A percentile compares a stretch with the other conserved stretches of the same genome.
Evolutionary conservation across 23 tunicate species (phyloP).

Genomic region (Ciona savignyi): DNA sequence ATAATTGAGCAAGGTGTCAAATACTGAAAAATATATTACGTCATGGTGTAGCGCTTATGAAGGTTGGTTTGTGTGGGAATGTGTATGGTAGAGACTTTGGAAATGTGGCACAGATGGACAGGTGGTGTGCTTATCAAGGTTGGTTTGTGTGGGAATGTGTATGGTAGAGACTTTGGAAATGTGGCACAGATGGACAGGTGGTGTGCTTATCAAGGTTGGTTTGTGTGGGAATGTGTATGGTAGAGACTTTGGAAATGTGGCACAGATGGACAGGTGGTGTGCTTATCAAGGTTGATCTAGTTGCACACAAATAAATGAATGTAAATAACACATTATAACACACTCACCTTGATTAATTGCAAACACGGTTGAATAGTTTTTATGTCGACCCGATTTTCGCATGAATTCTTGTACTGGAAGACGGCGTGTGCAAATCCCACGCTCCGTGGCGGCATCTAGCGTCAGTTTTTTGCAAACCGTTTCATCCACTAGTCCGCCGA

Average conservation of each 20-base stretch:
- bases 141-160: too few species aligned
- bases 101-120: too few species aligned
- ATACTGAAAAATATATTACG: slow-evolving; percentile 43
- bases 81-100: too few species aligned
- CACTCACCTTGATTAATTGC: slow-evolving; percentile 78
- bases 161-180: too few species aligned
- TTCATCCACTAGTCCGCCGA: slow-evolving; percentile 94
- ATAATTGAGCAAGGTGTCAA: slow-evolving; percentile 51
- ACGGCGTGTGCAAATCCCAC: slow-evolving; percentile 22
- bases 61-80: too few species aligned
- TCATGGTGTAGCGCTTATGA: background rate
- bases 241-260: too few species aligned
- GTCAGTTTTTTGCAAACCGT: slow-evolving; percentile 72
- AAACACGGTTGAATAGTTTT: slow-evolving; percentile 83
- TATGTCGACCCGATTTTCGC: slow-evolving; percentile 55
- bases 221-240: too few species aligned
- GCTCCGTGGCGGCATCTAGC: slow-evolving; percentile 32
- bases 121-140: too few species aligned
- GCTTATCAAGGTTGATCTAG: too few species aligned
- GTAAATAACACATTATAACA: background rate
- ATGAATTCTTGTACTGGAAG: slow-evolving; percentile 63
- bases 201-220: too few species aligned
- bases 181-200: too few species aligned
- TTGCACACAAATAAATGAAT: background rate
- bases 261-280: too few species aligned